Evolutionary conservation across 1,140 invertebrate species (phyloP), one percentile per base, ranked within the genome.

Genomic region (Wiebesia pumilae): DNA sequence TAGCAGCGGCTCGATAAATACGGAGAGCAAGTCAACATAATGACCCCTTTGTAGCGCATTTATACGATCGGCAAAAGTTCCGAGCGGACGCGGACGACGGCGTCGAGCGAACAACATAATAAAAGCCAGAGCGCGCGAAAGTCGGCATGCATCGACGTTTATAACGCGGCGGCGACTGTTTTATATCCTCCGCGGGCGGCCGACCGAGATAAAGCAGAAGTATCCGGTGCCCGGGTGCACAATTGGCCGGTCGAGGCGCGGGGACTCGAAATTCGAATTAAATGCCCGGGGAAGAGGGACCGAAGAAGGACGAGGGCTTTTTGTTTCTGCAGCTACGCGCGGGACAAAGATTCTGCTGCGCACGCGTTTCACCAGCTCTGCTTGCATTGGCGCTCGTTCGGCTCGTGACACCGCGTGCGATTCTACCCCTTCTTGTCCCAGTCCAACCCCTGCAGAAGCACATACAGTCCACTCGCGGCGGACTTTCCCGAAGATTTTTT

Each of bases 201-300:
- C 71, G 77, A 47, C 65, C 16, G 82, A 83, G 65, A 75, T 83
- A 83, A 77, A 77, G 47, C 51, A 75, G 38, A 40, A 75, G 38
- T 38, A 7, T 1, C 24, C 71, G 38, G 24, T 9, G 2, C 19
- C 35, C 3, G 69, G 38, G 71, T 27, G 38, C 21, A 9, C 12
- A 27, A 71, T 30, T 71, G 24, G 6, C 71, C 21, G 27, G 21
- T 33, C 71, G 35, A 3, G 38, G 30, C 9, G 33, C n/a, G 0
- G 33, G 40, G 69, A 19, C 69, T 7, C 69, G 69, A 24, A 27
- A 7, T 71, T 71, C 0, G 69, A 38, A 71, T 35, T 38, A 24
- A 71, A 38, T 71, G n/a, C 24, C 24, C 27, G 58, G 58, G 3
- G 58, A 27, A 71, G 69, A 24, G 69, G 16, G 19, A 38, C 9